A percentile compares a stretch with the other conserved stretches of the same genome.
These are phyloP conservation scores for Lineus longissimus DNA, from an alignment of 1,140 invertebrate species.

Conservation along the genomic window DNA sequence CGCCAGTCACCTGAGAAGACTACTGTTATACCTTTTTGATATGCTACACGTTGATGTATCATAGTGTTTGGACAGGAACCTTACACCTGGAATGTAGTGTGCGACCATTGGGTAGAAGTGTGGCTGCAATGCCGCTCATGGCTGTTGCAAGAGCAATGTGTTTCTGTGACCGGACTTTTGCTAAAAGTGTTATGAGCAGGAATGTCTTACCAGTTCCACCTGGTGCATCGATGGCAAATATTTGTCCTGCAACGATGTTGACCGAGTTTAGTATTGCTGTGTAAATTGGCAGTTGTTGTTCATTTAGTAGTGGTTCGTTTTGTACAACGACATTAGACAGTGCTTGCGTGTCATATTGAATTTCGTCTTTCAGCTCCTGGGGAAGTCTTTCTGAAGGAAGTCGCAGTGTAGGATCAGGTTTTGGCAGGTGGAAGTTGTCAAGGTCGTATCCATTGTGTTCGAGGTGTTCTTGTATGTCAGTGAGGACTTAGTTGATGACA, in stretches of 20 bases:
- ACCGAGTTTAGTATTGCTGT: neutral
- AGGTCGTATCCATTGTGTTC: neutral
- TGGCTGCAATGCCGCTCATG: slow-evolving; percentile 27
- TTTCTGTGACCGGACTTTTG: slow-evolving; percentile 20
- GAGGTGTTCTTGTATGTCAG: neutral
- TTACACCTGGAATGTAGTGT: slow-evolving; percentile 26
- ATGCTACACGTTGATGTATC: slow-evolving; percentile 31
- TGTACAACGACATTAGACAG: neutral
- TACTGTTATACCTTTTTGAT: slow-evolving; percentile 33
- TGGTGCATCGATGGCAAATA: slow-evolving; percentile 45
- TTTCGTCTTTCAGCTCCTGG: neutral
- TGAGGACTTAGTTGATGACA: neutral
- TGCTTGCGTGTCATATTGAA: neutral
- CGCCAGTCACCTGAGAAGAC: slow-evolving; percentile 55
- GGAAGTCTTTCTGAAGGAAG: neutral
- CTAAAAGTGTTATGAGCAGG: slow-evolving; percentile 18
- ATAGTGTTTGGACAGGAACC: slow-evolving; percentile 35
- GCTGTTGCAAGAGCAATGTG: slow-evolving; percentile 23
- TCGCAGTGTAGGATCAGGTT: neutral
- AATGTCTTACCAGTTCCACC: slow-evolving; percentile 2
- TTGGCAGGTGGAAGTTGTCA: neutral
- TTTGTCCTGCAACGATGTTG: neutral
- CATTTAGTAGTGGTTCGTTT: neutral
- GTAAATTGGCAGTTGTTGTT: neutral
- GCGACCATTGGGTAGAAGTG: slow-evolving; percentile 17